Conservation (phyloP, 2,113 vertebrate species). For the Apus apus region DNA sequence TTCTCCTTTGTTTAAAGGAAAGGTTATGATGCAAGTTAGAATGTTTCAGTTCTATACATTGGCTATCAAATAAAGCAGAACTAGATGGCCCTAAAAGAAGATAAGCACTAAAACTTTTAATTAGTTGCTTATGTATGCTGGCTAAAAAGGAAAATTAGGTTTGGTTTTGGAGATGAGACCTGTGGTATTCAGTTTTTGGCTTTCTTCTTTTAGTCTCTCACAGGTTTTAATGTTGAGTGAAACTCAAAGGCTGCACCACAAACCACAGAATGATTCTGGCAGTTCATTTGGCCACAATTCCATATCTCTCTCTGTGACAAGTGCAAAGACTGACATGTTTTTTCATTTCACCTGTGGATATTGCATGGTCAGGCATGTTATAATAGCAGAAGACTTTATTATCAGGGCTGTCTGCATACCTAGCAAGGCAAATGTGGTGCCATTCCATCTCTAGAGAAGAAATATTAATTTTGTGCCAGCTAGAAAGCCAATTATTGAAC, state of each 20-base stretch:
- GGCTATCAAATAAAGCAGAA: background rate
- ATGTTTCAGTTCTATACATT: background rate
- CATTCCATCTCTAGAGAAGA: background rate
- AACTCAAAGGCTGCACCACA: background rate
- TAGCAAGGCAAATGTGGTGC: background rate
- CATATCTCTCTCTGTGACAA: background rate
- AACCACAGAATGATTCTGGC: background rate
- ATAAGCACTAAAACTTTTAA: too few relatives aligned
- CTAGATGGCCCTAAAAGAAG: background rate
- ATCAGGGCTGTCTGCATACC: fast-evolving
- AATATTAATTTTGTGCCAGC: background rate
- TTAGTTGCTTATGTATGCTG: background rate
- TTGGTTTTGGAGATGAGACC: background rate
- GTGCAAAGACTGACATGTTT: background rate
- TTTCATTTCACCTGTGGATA: background rate
- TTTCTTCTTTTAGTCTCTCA: background rate
- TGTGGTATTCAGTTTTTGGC: background rate
- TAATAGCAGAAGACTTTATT: background rate
- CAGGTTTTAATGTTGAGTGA: background rate
- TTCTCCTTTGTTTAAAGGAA: background rate
- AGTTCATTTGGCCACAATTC: fast-evolving
- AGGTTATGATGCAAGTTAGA: background rate
- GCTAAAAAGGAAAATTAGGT: background rate
- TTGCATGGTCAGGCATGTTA: background rate
- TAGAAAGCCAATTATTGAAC: background rate